Base-by-base conservation (phyloP, 2,888 invertebrate species). In the Erynnis tages region DNA sequence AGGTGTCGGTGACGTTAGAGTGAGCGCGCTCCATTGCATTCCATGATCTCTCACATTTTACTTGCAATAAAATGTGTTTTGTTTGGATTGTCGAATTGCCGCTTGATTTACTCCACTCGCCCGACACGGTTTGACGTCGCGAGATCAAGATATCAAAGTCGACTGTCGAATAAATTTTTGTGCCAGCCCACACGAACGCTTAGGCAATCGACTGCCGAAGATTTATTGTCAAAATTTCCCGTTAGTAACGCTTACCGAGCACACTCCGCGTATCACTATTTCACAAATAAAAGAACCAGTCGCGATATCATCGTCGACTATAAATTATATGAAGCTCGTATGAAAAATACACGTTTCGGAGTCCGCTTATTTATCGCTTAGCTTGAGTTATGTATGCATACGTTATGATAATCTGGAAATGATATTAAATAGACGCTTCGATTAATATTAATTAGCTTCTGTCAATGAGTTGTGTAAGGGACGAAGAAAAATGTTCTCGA, bases 241-340 rank as follows among this genome's bases (percentile, higher is more conserved):
- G 88, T 89, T 88, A 88, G 86, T 85, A 84, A 86, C 86, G 87
- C 88, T 87, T 79, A 84, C 86, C 81, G 83, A 80, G 80, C 84
- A 81, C 87, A 86, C 85, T 85, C 83, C 79, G 77, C 85, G 85
- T 85, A 87, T 88, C 87, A 87, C 88, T 88, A 87, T 87, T 87
- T 82, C 81, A 87, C 84, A 86, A 88, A 89, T 88, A 88, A 88
- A 87, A 88, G 86, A 88, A 88, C 89, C 85, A 80, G 87, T 86
- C 80, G 76, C 82, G 88, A 88, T 88, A 88, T 81, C 85, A 87
- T 86, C 88, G 82, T 80, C 80, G 80, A 76, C 84, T 77, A 86
- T 88, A 88, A 87, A 87, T 88, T 87, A 84, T 85, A 78, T 82
- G 78, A 80, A 72, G 78, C 79, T 79, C 77, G 78, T 76, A 82